phyloP scores from a whole-genome alignment of 23 tunicate genomes.

The Phallusia fumigata region DNA sequence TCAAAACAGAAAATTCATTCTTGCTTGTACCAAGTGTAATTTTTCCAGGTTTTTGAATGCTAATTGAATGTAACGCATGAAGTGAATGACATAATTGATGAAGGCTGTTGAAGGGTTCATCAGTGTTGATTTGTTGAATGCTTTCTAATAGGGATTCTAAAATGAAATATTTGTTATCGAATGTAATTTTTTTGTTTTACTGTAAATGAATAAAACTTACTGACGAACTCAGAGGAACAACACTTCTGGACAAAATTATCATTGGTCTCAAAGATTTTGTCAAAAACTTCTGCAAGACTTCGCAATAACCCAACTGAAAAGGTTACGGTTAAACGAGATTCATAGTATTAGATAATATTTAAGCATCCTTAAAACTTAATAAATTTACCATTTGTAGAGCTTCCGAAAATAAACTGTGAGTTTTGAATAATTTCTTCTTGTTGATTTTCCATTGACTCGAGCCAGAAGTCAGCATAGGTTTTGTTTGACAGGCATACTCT shows the following conservation, averaged over 20 bases:
- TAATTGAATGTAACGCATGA: slow-evolving; percentile 41
- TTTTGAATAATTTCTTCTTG: slow-evolving; percentile 24
- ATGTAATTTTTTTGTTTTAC: no score
- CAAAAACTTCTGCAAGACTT: slow-evolving; percentile 35
- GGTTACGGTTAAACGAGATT: not conserved
- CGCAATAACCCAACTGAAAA: slow-evolving; percentile 29
- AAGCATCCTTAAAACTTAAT: not conserved
- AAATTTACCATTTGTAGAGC: slow-evolving; percentile 59
- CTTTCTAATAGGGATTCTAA: slow-evolving; percentile 40
- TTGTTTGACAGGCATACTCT: slow-evolving; percentile 32
- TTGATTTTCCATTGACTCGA: slow-evolving; percentile 31
- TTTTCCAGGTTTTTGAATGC: slow-evolving; percentile 24
- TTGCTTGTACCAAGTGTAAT: slow-evolving; percentile 17
- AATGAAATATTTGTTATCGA: not conserved
- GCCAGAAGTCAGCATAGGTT: slow-evolving; percentile 31
- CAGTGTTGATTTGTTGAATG: slow-evolving; percentile 24
- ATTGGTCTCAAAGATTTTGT: slow-evolving; percentile 17
- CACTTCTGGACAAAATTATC: not conserved
- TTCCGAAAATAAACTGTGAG: slow-evolving; percentile 49
- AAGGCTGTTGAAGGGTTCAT: slow-evolving; percentile 23
- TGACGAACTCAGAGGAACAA: slow-evolving; percentile 30
- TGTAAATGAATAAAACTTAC: no score
- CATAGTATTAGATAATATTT: no score
- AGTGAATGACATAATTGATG: slow-evolving; percentile 42
- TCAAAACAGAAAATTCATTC: no score